Evolutionary conservation across 1,140 invertebrate genomes (phyloP).

Genomic region (Drosophila burlai): DNA sequence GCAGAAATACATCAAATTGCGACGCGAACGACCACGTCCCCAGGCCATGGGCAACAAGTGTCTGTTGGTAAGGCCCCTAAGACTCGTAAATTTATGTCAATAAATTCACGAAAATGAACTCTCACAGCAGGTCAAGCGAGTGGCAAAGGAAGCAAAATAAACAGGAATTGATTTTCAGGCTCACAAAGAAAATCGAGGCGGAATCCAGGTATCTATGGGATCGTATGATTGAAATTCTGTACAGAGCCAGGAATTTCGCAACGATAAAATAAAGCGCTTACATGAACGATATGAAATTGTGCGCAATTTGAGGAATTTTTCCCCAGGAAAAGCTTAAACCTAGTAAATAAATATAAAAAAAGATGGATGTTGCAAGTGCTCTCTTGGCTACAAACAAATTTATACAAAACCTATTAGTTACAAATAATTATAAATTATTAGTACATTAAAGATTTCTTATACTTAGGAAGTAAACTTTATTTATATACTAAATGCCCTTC

Average conservation of each 20-base stretch:
- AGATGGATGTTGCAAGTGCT: background rate
- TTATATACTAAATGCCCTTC: background rate
- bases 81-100: conserved; percentile 10
- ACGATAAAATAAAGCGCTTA: conserved; percentile 1
- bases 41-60: conserved; percentile 17
- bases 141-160: background rate
- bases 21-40: conserved; percentile 36
- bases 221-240: conserved; percentile 16
- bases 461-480: background rate
- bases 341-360: conserved; percentile 4
- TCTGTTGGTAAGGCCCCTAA: conserved; percentile 37
- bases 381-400: background rate
- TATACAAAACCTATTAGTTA: background rate
- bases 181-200: background rate
- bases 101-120: conserved; percentile 3
- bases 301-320: background rate
- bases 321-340: background rate
- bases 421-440: no score
- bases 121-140: conserved; percentile 16
- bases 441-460: background rate
- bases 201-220: background rate
- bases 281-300: conserved; percentile 1
- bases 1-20: conserved; percentile 36
- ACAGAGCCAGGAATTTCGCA: background rate
- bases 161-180: background rate